A percentile compares a stretch with the other conserved stretches of the same genome.
phyloP scores from a whole-genome alignment of 2,888 invertebrate genomes.

The Dicroscelio sp. region DNA sequence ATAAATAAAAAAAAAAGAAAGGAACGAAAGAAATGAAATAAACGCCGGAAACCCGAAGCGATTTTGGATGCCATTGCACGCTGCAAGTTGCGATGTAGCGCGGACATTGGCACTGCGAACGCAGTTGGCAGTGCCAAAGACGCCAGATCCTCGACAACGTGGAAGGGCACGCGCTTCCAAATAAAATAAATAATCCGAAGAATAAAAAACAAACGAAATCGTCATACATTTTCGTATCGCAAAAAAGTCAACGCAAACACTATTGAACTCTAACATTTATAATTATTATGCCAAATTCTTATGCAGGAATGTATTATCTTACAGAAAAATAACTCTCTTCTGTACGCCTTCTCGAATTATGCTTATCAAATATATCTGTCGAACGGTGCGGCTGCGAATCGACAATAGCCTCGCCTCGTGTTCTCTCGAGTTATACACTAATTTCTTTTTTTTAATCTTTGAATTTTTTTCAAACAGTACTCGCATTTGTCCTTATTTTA shows the following conservation, averaged over 20 bases:
- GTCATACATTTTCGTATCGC: conserved; percentile 46
- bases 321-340: conserved; percentile 83
- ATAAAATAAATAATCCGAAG: too few relatives aligned
- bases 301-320: conserved; percentile 88
- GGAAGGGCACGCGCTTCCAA: conserved; percentile 56
- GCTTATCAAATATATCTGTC: conserved; percentile 79
- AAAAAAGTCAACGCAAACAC: conserved; percentile 65
- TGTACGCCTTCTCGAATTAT: conserved; percentile 71
- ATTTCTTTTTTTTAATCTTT: conserved; percentile 57
- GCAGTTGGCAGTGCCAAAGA: conserved; percentile 38
- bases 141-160: conserved; percentile 54
- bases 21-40: background rate
- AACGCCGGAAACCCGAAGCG: conserved; percentile 19
- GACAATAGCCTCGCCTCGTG: conserved; percentile 60
- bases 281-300: conserved; percentile 81
- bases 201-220: conserved; percentile 57
- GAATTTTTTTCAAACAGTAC: conserved; percentile 72
- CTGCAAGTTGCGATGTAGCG: conserved; percentile 40
- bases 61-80: conserved; percentile 61
- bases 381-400: conserved; percentile 64
- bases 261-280: conserved; percentile 66
- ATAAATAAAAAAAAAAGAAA: conserved; percentile 40
- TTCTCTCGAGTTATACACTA: conserved; percentile 73
- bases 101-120: conserved; percentile 57
- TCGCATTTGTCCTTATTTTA: conserved; percentile 80